Conservation (phyloP, 2,797 vertebrate species). For the Alauda arvensis region DNA sequence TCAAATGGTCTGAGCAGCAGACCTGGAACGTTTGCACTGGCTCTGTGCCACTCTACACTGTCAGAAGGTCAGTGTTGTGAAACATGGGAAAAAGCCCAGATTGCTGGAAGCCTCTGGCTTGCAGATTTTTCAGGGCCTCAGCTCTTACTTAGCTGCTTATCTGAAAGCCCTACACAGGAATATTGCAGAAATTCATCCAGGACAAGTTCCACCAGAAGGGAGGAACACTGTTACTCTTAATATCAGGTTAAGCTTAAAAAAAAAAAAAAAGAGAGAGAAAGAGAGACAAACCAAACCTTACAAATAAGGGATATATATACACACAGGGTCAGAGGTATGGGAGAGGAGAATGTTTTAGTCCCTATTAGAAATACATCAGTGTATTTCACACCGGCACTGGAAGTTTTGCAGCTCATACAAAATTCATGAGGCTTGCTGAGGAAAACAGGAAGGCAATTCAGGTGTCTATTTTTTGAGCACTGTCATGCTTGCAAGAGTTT, state of each 20-base stretch:
- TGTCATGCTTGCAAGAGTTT: not conserved
- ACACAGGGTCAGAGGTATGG: not conserved
- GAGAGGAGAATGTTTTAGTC: not conserved
- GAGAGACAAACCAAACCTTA: not conserved
- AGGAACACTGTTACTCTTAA: not conserved
- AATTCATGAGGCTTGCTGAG: constrained; percentile 4
- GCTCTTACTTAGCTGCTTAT: not conserved
- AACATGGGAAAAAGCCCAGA: not conserved
- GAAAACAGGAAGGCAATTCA: constrained; percentile 37
- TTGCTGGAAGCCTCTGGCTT: not conserved
- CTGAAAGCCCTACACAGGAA: not conserved
- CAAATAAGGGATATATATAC: not conserved
- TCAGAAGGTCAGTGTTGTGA: constrained; percentile 29
- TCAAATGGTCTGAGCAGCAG: not conserved
- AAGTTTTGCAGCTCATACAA: constrained; percentile 41
- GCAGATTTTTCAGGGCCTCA: not conserved
- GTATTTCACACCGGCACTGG: not conserved
- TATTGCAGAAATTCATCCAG: not conserved
- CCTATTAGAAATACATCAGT: not conserved
- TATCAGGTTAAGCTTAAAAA: not conserved
- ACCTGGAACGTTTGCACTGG: not conserved
- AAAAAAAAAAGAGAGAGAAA: not conserved
- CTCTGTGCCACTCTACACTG: not conserved
- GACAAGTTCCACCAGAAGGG: not conserved
- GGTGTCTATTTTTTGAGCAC: not conserved